Evolutionary conservation across 2,888 invertebrate species (phyloP).

Genomic region (Oasisia sp.): DNA sequence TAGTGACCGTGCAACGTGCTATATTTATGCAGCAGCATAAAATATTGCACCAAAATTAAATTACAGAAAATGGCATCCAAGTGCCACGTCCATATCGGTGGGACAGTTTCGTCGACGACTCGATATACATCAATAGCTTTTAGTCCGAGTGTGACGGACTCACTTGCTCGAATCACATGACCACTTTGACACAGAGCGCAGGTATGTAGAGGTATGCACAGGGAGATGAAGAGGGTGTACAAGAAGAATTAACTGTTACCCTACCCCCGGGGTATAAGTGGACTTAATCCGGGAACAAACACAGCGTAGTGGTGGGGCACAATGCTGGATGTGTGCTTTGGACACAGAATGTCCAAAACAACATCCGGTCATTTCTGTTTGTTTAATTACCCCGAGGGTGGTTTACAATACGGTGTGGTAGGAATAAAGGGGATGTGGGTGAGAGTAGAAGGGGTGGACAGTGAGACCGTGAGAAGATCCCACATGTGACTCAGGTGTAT

Average conservation of each 20-base stretch:
- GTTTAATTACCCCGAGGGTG: not conserved
- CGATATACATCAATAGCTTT: constrained; percentile 12
- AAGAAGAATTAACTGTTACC: not conserved
- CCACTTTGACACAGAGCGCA: not conserved
- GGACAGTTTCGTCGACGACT: not conserved
- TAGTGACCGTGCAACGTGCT: not conserved
- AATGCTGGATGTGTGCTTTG: not conserved
- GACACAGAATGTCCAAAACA: not conserved
- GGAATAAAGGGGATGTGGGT: not conserved
- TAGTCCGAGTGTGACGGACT: not conserved
- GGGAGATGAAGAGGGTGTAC: too few species aligned
- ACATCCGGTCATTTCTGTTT: not conserved
- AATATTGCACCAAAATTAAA: not conserved
- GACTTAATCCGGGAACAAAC: not conserved
- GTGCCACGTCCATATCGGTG: not conserved
- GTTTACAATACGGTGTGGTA: not conserved
- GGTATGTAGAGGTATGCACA: too few species aligned
- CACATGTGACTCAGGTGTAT: too few species aligned
- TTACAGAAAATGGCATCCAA: not conserved
- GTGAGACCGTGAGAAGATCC: too few species aligned
- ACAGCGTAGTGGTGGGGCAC: not conserved
- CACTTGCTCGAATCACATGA: not conserved
- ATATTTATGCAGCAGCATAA: not conserved
- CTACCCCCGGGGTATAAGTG: not conserved
- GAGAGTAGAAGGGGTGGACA: not conserved